Conservation (phyloP, 2,113 vertebrate genomes). For the Ceyx melanurus region DNA sequence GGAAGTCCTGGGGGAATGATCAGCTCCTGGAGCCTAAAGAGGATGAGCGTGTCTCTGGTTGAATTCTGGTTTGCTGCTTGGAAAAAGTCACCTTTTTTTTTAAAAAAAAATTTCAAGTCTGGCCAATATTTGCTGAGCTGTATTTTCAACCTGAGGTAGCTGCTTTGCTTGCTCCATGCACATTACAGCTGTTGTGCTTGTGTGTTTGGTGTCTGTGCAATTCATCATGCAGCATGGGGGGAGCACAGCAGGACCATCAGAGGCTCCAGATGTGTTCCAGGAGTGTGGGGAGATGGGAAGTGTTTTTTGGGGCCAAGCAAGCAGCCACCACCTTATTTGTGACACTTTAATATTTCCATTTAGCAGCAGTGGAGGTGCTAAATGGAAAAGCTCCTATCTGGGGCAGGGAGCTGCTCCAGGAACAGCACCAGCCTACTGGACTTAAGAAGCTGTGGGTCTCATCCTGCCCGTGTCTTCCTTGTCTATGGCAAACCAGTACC, state of each 20-base stretch:
- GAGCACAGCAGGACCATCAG: fast-evolving
- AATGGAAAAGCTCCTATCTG: not conserved
- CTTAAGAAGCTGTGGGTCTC: not conserved
- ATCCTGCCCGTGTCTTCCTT: not conserved
- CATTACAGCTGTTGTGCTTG: fast-evolving
- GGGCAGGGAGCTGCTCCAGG: not conserved
- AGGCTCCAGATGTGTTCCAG: not conserved
- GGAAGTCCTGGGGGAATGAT: not conserved
- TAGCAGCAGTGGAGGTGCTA: not conserved
- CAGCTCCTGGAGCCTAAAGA: not conserved
- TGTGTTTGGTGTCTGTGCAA: not conserved
- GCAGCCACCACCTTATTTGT: not conserved
- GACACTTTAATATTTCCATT: not conserved
- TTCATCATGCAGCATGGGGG: not conserved
- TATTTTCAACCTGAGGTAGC: not conserved
- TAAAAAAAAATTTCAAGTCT: not conserved
- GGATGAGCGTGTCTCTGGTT: not conserved
- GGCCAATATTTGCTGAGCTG: not conserved
- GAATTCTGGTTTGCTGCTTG: not conserved
- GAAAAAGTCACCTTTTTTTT: not conserved
- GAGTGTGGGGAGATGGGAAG: not conserved
- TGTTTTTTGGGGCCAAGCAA: not conserved
- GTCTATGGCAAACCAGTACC: not conserved
- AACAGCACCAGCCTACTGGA: not conserved
- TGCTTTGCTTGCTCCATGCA: not conserved